These are phyloP conservation scores for Crotalus tigris DNA, from an alignment of 2,113 vertebrate species.

Conservation along the genomic window DNA sequence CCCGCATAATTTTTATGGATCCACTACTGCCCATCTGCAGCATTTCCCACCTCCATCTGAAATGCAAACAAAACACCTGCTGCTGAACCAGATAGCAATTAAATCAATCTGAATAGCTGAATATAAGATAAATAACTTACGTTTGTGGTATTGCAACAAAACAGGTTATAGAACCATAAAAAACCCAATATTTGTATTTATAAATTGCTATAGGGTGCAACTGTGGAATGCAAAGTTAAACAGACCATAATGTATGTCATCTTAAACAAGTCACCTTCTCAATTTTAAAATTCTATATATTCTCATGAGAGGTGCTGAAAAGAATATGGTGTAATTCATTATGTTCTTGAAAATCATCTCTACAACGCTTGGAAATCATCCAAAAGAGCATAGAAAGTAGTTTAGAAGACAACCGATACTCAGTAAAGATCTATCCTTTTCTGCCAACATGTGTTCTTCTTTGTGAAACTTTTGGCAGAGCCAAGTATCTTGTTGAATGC, in stretches of 20 bases:
- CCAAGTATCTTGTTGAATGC: neutral
- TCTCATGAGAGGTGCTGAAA: neutral
- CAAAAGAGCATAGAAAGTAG: neutral
- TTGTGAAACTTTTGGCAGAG: neutral
- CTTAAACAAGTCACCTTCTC: neutral
- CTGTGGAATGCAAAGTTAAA: slow-evolving; percentile 20
- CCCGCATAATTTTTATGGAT: slow-evolving; percentile 37
- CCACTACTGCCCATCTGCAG: slow-evolving; percentile 59
- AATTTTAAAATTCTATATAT: neutral
- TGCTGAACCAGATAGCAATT: slow-evolving; percentile 48
- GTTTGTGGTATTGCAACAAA: neutral
- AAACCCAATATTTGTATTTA: neutral
- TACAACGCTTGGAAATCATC: neutral
- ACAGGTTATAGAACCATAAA: neutral
- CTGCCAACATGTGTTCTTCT: neutral
- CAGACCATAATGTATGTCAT: slow-evolving; percentile 14
- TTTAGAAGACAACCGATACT: neutral
- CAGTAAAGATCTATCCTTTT: neutral
- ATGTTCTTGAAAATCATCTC: neutral
- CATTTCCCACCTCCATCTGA: slow-evolving; percentile 15
- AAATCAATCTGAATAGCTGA: neutral
- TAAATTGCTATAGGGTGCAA: slow-evolving; percentile 50
- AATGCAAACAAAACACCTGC: slow-evolving; percentile 35
- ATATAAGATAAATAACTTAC: neutral
- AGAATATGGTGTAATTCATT: neutral